phyloP scores from a whole-genome alignment of 2,113 vertebrate genomes.

The Tychaedon coryphoeus region DNA sequence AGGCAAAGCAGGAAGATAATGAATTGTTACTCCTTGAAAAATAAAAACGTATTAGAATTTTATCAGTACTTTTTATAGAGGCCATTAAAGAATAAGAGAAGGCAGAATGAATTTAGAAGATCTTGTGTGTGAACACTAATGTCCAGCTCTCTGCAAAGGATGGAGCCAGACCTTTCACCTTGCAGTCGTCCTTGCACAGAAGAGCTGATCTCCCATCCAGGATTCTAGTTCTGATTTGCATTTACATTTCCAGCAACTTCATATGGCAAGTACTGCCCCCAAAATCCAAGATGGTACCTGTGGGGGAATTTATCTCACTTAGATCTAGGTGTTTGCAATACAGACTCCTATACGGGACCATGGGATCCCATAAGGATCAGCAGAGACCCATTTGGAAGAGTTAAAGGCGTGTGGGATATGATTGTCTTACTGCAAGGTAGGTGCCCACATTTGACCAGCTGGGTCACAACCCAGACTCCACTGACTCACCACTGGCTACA shows the following conservation, averaged over 20 bases:
- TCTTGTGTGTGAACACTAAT: neutral
- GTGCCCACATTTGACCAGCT: neutral
- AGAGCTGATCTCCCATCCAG: neutral
- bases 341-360: too few species aligned
- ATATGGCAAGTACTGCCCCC: neutral
- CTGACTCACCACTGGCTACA: neutral
- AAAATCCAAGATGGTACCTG: neutral
- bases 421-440: neutral
- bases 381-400: neutral
- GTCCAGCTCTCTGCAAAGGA: neutral
- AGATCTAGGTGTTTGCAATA: neutral
- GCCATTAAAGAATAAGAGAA: neutral
- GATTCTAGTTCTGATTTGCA: neutral
- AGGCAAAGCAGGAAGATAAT: neutral
- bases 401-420: neutral
- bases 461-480: neutral
- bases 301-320: neutral
- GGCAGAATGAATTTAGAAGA: neutral
- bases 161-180: neutral
- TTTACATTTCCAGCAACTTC: neutral
- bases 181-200: neutral
- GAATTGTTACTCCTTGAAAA: neutral
- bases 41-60: neutral
- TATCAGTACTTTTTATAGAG: neutral
- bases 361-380: neutral